Conservation (phyloP, 2,797 vertebrate species). For the Dendrocincla tyrannina region DNA sequence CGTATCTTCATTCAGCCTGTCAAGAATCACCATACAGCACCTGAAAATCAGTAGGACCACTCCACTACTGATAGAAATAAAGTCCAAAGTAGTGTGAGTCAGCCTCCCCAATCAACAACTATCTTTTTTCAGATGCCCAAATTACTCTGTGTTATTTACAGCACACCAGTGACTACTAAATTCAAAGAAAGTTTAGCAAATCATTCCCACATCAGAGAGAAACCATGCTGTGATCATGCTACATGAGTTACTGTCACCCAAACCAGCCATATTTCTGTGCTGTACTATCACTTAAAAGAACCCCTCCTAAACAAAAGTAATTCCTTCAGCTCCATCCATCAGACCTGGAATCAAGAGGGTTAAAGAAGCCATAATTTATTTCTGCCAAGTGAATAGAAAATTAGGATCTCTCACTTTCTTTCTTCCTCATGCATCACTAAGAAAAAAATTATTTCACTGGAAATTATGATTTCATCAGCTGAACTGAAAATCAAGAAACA, state of each 20-base stretch:
- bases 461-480: constrained; percentile 76
- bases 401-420: constrained; percentile 28
- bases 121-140: background rate
- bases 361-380: constrained; percentile 34
- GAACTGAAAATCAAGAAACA: constrained; percentile 74
- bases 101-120: background rate
- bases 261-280: background rate
- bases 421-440: constrained; percentile 45
- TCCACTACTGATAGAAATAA: background rate
- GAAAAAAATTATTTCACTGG: constrained; percentile 60
- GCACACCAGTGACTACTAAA: background rate
- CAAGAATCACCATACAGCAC: background rate
- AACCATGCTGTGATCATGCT: background rate
- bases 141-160: background rate
- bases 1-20: background rate
- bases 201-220: background rate
- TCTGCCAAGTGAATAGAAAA: constrained; percentile 12
- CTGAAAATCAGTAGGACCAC: background rate
- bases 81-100: background rate
- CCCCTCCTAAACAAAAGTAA: background rate
- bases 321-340: background rate
- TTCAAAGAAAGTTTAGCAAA: background rate
- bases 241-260: background rate
- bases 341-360: background rate
- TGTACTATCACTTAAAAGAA: background rate